These are phyloP conservation scores for Lysandra coridon DNA, from an alignment of 2,888 invertebrate genomes.

Conservation along the genomic window DNA sequence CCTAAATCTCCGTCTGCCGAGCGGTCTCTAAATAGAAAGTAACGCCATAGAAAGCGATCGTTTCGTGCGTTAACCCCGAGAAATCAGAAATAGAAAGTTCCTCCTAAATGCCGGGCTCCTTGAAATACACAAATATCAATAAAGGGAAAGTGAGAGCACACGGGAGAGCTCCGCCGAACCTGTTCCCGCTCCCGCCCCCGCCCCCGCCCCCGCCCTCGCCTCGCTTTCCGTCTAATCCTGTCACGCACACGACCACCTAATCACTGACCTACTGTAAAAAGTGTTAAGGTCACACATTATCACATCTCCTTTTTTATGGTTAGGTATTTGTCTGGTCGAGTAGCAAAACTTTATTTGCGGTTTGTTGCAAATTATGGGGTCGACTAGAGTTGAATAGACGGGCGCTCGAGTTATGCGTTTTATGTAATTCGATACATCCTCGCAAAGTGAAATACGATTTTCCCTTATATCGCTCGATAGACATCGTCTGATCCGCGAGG, in stretches of 20 bases:
- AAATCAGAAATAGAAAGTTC: constrained; percentile 79
- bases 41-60: constrained; percentile 74
- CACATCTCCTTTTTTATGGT: not conserved
- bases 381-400: not conserved
- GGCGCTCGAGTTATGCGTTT: not conserved
- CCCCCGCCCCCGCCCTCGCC: constrained; percentile 43
- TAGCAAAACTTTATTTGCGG: not conserved
- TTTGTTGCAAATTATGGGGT: not conserved
- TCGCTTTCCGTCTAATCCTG: constrained; percentile 38
- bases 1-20: constrained; percentile 27
- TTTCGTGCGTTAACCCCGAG: constrained; percentile 71
- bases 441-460: constrained; percentile 1
- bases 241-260: constrained; percentile 39
- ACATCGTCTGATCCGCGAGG: constrained; percentile 12
- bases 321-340: not conserved
- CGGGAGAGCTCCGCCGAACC: constrained; percentile 58
- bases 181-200: constrained; percentile 53
- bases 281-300: not conserved
- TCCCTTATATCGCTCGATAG: not conserved
- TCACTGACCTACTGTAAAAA: constrained; percentile 30
- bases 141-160: constrained; percentile 73
- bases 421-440: not conserved
- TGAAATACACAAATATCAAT: constrained; percentile 75
- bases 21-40: constrained; percentile 72
- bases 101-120: constrained; percentile 70